Evolutionary conservation across 2,797 vertebrate species (phyloP).

Genomic region (Poeciliopsis paucimaculata): DNA sequence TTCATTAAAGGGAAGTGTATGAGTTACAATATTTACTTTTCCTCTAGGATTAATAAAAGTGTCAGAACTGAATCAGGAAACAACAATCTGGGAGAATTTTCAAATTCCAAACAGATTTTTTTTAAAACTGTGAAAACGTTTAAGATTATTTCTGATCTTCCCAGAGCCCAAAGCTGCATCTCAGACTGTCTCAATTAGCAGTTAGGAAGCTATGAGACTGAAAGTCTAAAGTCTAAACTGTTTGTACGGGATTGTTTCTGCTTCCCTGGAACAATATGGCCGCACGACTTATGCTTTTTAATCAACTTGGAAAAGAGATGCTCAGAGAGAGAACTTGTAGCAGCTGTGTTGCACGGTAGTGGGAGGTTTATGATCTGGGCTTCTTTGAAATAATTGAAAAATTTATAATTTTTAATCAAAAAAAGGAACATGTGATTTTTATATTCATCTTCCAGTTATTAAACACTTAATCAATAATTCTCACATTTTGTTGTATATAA

Average conservation of each 20-base stretch:
- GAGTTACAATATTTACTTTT: too few relatives aligned
- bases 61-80: too few relatives aligned
- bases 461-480: background rate
- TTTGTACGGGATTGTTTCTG: background rate
- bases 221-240: too few relatives aligned
- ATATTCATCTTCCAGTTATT: background rate
- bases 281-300: background rate
- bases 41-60: too few relatives aligned
- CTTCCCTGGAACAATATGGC: background rate
- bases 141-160: background rate
- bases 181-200: background rate
- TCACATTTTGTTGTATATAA: background rate
- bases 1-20: too few relatives aligned
- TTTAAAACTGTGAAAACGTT: background rate
- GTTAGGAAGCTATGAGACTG: background rate
- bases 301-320: background rate
- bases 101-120: background rate
- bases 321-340: background rate
- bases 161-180: background rate
- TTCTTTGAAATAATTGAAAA: background rate
- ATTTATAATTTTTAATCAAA: too few relatives aligned
- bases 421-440: background rate
- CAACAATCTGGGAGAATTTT: too few relatives aligned
- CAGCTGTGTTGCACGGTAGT: background rate
- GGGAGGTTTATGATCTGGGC: background rate